Base-by-base conservation (phyloP, 2,797 vertebrate species). In the Hirundo rustica region DNA sequence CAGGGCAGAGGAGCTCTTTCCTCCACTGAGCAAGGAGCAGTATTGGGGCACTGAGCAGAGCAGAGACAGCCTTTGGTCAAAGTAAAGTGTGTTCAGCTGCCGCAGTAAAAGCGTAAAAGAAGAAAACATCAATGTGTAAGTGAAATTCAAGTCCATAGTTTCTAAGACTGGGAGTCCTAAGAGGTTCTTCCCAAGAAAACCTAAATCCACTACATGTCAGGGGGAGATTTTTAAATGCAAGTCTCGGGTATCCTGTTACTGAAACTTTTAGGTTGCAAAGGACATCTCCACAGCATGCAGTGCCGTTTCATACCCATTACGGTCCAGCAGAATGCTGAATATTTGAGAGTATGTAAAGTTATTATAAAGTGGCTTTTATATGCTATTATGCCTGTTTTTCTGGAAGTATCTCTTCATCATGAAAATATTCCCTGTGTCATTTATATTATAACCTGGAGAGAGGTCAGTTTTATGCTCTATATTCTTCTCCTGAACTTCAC, bases 71-170 rank as follows among this genome's bases (percentile, higher is more conserved):
- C 26, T 83, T 51, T 53, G 36, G 13, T 60, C 45, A 50, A 38
- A 40, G 23, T 38, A 65, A 16, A 86, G 22, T 77, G 34, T 23
- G 9, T 18, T 88, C 48, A 50, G 57, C 44, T 3, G 2, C 53
- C 40, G 44, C 42, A 32, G 70, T 84, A 75, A 94, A 97, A 89
- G 58, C 42, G 45, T 55, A 32, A 89, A 95, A 89, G 42, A 71
- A 74, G 50, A 92, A 79, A 92, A 5, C 9, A 88, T 75, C 1
- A 0, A 68, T 21, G 10, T 54, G 13, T n/a, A 83, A 61, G 62
- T 83, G 76, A 93, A 95, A 96, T 95, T 80, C 38, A 47, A 70
- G 42, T n/a, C 70, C 42, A n/a, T 79, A 74, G 48, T 64, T 93
- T 67, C 67, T 45, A 71, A 93, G 71, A 78, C 66, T 89, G 9